Base-by-base conservation (phyloP, 2,797 vertebrate genomes). In the Xerus rutilus region DNA sequence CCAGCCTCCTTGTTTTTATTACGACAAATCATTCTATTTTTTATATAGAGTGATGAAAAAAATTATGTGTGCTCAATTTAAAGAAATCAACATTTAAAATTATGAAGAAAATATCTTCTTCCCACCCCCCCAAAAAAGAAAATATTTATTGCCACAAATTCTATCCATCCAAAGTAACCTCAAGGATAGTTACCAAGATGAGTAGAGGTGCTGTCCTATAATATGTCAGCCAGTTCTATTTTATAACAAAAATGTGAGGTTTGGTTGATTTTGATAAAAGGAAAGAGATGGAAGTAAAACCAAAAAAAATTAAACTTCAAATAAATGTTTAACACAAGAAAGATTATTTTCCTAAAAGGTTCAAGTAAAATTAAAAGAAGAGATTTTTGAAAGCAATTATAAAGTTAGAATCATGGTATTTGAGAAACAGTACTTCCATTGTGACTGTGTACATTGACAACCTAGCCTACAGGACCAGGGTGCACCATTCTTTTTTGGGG, bases 261-360 rank as follows among this genome's bases (percentile, higher is more conserved):
- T 93, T 79, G 64, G 52, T 93, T 54, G 25, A 54, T 67, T 90
- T 83, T 52, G 62, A 10, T 35, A 77, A 54, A 74, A 76, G 45
- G 25, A 65, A 65, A 82, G 79, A 93, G 89, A 57, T 65, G 83
- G 35, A 86, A 88, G 32, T 89, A 69, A 88, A 83, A 74, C 25
- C 49, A 86, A 88, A 62, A 76, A 77, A 67, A 72, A 43, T 86
- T 93, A 52, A 81, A 84, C 18, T 93, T 94, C 35, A 82, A 78
- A 67, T 65, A 47, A 89, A 43, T 74, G 25, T 90, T 90, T 54
- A 83, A 59, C n/a, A 9, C 7, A 83, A 15, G n/a, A 93, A 20
- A 17, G 45, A 32, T 30, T 64, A 5, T 64, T 95, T 89, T 94
- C 91, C 70, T 90, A 5, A 77, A 96, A 69, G 43, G 47, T 39